Evolutionary conservation across 2,113 vertebrate genomes (phyloP).

Genomic region (Oryzias celebensis): DNA sequence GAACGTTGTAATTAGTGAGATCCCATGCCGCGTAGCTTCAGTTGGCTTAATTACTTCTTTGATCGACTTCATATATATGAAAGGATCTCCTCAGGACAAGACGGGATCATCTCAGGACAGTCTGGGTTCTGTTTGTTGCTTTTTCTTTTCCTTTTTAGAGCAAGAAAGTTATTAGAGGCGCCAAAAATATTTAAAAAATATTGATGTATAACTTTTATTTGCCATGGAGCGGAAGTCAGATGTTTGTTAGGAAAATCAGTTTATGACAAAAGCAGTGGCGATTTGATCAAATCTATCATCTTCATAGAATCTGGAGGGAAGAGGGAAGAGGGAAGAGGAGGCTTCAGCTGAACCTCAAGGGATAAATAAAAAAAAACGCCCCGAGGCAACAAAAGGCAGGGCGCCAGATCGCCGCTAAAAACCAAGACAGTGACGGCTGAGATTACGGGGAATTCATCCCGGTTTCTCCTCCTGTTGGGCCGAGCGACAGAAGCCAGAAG

Average conservation of each 20-base stretch:
- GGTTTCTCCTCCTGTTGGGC: slow-evolving; percentile 37
- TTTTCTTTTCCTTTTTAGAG: not conserved
- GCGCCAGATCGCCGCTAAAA: no score
- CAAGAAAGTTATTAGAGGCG: slow-evolving; percentile 56
- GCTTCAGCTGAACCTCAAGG: no score
- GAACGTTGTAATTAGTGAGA: slow-evolving; percentile 67
- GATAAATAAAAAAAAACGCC: no score
- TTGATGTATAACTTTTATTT: slow-evolving; percentile 38
- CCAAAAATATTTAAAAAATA: slow-evolving; percentile 46
- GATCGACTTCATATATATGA: slow-evolving; percentile 59
- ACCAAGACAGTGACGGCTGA: slow-evolving; percentile 13
- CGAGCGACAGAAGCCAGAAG: slow-evolving; percentile 33
- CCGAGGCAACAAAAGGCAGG: no score
- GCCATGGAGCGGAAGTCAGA: slow-evolving; percentile 12
- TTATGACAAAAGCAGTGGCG: no score
- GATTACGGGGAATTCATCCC: slow-evolving; percentile 62
- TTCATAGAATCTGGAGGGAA: no score
- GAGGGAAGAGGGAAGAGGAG: no score
- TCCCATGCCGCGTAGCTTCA: slow-evolving; percentile 53
- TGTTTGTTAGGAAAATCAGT: slow-evolving; percentile 15
- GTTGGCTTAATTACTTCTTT: slow-evolving; percentile 70
- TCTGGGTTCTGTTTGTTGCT: slow-evolving; percentile 37
- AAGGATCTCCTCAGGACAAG: slow-evolving; percentile 55
- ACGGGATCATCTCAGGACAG: slow-evolving; percentile 54
- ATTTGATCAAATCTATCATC: no score